Evolutionary conservation across 2,797 vertebrate genomes (phyloP), one percentile per base, ranked within the genome.

Genomic region (Trachops cirrhosus): DNA sequence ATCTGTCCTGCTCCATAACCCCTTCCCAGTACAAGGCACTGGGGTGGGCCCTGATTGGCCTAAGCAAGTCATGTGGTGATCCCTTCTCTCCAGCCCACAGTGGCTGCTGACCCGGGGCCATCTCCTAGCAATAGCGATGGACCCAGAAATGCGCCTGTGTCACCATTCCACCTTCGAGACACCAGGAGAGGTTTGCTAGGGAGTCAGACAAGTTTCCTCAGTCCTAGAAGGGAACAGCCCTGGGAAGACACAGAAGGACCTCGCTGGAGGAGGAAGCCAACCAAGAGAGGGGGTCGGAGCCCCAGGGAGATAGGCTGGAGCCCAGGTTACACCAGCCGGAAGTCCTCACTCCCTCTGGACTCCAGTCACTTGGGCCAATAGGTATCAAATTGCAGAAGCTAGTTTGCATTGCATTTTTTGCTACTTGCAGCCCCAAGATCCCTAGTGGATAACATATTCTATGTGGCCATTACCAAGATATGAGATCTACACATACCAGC

Each of bases 11-110:
- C 26, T 26, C 22, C 34, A n/a, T 1, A 0, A 24, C 57, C 57
- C 19, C 0, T 6, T 41, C 6, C 3, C 18, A 46, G 19, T 14
- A 18, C 44, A 9, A 18, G 71, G 46, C 0, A 0, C 9, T 0
- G 41, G 16, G 1, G 44, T 21, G 26, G 67, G 80, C 48, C 68
- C 90, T 73, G 37, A 88, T 4, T 79, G 73, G 64, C 44, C 91
- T 48, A 59, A 50, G 22, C 57, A 82, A 84, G 50, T 10, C 6
- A 8, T 77, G 34, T 44, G 34, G 21, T 7, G 21, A 50, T n/a
- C 52, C 54, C 68, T 50, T 54, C 19, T 52, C 32, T 48, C 46
- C 0, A 89, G 54, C 10, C 34, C 50, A 1, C 14, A 37, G 32
- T 9, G 34, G 29, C 22, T 1, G 0, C 37, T n/a, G 54, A 67